Evolutionary conservation across 2,888 invertebrate genomes (phyloP).

Genomic region (Abrostola triplasia): DNA sequence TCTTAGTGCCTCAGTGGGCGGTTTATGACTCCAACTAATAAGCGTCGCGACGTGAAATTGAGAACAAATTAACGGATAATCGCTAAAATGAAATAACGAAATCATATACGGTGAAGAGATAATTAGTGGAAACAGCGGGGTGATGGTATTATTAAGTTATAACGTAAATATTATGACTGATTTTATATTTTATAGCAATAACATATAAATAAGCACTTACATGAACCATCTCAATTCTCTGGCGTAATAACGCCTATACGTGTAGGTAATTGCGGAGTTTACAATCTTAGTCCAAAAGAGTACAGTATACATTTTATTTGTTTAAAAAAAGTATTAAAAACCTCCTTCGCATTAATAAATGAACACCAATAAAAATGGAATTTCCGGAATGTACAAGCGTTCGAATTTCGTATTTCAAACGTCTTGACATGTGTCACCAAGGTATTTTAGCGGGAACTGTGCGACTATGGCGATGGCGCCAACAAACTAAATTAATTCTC

Average conservation of each 20-base stretch:
- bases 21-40: slow-evolving; percentile 50
- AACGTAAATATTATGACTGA: too few species aligned
- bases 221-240: too few species aligned
- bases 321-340: too few species aligned
- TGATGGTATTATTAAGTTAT: too few species aligned
- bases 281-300: too few species aligned
- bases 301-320: too few species aligned
- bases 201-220: too few species aligned
- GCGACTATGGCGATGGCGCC: slow-evolving; percentile 42
- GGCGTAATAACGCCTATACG: too few species aligned
- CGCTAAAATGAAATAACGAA: slow-evolving; percentile 48
- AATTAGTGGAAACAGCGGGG: slow-evolving; percentile 8
- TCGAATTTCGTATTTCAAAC: slow-evolving; percentile 52
- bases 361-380: slow-evolving; percentile 39
- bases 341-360: not conserved
- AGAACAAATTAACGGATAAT: slow-evolving; percentile 53
- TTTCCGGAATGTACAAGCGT: slow-evolving; percentile 60
- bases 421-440: slow-evolving; percentile 56
- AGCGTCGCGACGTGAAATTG: slow-evolving; percentile 38
- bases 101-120: too few species aligned
- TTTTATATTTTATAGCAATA: too few species aligned
- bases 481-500: slow-evolving; percentile 22
- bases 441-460: slow-evolving; percentile 52
- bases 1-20: slow-evolving; percentile 46
- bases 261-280: too few species aligned